Evolutionary conservation across 2,797 vertebrate genomes (phyloP).

Genomic region (Anableps anableps): DNA sequence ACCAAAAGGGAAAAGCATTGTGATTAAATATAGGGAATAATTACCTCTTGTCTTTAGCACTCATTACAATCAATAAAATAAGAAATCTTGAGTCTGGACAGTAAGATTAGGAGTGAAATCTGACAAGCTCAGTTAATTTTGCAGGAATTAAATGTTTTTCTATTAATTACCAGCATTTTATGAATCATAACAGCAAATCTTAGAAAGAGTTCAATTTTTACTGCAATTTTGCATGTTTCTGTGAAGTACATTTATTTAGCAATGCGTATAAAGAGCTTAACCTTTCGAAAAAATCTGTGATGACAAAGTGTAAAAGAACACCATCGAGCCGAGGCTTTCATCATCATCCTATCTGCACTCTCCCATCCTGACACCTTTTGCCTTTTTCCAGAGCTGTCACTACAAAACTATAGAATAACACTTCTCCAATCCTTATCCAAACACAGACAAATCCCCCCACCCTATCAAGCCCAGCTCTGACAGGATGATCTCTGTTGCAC

Average conservation of each 20-base stretch:
- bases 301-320: slow-evolving; percentile 76
- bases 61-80: background rate
- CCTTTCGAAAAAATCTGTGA: slow-evolving; percentile 73
- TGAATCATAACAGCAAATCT: background rate
- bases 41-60: background rate
- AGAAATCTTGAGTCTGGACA: background rate
- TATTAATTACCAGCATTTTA: background rate
- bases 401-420: slow-evolving; percentile 80
- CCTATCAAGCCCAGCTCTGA: slow-evolving; percentile 76
- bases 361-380: slow-evolving; percentile 67
- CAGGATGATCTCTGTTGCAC: slow-evolving; percentile 78
- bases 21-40: background rate
- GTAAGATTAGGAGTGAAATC: background rate
- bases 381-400: slow-evolving; percentile 78
- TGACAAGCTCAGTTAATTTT: background rate
- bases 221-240: slow-evolving; percentile 10
- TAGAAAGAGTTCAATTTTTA: slow-evolving; percentile 8
- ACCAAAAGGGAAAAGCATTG: background rate
- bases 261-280: slow-evolving; percentile 47
- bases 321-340: slow-evolving; percentile 51
- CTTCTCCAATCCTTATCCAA: slow-evolving; percentile 83
- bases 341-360: slow-evolving; percentile 76
- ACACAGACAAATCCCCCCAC: slow-evolving; percentile 80
- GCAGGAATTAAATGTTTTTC: background rate
- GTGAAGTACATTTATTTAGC: slow-evolving; percentile 25